phyloP scores from a whole-genome alignment of 2,888 invertebrate species.

The Piscicola geometra region DNA sequence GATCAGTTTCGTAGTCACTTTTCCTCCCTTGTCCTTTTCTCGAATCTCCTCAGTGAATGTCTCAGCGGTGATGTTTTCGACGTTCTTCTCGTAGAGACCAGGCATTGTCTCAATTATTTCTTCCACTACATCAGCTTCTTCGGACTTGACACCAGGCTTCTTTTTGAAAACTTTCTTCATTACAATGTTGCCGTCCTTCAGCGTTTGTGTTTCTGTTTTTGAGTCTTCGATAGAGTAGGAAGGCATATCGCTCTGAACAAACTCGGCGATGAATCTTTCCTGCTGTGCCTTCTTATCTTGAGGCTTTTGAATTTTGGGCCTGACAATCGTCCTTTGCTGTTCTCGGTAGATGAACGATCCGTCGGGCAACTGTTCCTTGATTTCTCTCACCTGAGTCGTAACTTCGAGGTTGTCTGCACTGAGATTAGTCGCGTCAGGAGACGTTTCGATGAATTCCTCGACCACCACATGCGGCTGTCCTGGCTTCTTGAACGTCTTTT shows the following conservation, averaged over 20 bases:
- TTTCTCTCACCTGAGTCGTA: not conserved
- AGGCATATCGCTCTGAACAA: conserved; percentile 18
- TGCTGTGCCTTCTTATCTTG: conserved; percentile 8
- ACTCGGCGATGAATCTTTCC: conserved; percentile 5
- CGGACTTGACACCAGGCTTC: not conserved
- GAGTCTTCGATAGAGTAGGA: conserved; percentile 11
- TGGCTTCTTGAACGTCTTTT: not conserved
- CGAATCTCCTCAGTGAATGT: not conserved
- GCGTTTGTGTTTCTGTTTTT: not conserved
- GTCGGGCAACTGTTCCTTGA: conserved; percentile 8
- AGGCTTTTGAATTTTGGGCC: not conserved
- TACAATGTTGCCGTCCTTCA: conserved; percentile 11
- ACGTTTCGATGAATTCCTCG: not conserved
- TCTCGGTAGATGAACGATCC: not conserved
- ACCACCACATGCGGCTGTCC: conserved; percentile 10
- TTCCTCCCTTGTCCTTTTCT: conserved; percentile 18
- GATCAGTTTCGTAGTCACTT: not conserved
- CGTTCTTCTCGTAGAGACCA: conserved; percentile 17
- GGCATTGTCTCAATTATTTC: conserved; percentile 15
- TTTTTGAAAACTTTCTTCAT: conserved; percentile 23
- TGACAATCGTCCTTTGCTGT: not conserved
- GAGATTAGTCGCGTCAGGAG: conserved; percentile 6
- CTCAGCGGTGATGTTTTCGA: conserved; percentile 13
- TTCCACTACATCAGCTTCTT: conserved; percentile 23
- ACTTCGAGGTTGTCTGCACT: conserved; percentile 5